Base-by-base conservation (phyloP, 1,140 invertebrate species). In the Cyphomyrmex costatus region DNA sequence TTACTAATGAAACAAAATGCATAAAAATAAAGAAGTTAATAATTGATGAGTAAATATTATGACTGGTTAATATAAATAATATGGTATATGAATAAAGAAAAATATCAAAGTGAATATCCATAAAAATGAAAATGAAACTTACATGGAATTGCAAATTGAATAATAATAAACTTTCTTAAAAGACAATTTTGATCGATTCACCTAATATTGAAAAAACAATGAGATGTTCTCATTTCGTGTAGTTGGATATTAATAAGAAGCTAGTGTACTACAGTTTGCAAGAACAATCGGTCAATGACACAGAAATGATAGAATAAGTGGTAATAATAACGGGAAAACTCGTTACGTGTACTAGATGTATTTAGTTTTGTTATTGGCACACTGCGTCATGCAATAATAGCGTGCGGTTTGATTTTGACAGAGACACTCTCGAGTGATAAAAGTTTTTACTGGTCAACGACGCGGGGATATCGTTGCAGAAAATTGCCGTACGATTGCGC, bases 371-470 rank as follows among this genome's bases (percentile, higher is more conserved):
- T 71, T 46, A 19, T 74, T 74, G 53, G 68, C 49, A 46, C 70
- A 74, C 53, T 78, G 53, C 58, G 21, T 36, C 42, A n/a, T 63
- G 51, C 53, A 85, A 53, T 71, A 78, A 71, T 49, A 33, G 56
- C 27, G 60, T 51, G 85, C 73, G 79, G 68, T 49, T 73, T 46
- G 77, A 90, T 90, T 90, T 90, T 88, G 82, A 90, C 89, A 83
- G 82, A 61, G 65, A 83, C 76, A 73, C 88, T 56, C 46, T 56
- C 46, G 68, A 79, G 30, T 83, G 66, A 89, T 85, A 88, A 87
- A 88, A 82, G 56, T 56, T 89, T 90, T 89, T 90, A 65, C 4
- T n/a, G 33, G 42, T 24, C 61, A 36, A 24, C 14, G 30, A 46
- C 21, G 58, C 42, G 58, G 73, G 30, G 60, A 77, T 89, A 89